Percentiles rank a stretch among this genome's conserved stretches.
phyloP scores from a whole-genome alignment of 2,113 vertebrate genomes.

The Lepidothrix coronata region DNA sequence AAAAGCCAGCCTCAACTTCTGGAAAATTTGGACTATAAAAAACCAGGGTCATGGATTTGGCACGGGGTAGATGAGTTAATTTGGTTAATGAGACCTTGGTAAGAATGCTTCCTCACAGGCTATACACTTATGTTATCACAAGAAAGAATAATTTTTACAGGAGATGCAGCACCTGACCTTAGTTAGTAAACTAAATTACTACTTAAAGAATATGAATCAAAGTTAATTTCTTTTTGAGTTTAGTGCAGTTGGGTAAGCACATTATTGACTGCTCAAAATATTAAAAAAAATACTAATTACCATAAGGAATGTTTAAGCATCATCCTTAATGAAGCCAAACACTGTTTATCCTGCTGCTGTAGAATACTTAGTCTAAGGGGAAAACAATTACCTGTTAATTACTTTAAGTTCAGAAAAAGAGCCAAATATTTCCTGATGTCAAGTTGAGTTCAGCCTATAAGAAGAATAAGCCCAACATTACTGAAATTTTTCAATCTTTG shows the following conservation, averaged over 20 bases:
- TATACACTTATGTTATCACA: neutral
- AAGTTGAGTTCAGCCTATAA: neutral
- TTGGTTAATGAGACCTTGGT: neutral
- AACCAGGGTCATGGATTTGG: neutral
- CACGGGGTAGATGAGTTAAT: neutral
- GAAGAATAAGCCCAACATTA: neutral
- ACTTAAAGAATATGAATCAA: neutral
- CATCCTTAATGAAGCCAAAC: neutral
- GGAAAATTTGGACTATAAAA: neutral
- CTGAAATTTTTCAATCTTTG: neutral
- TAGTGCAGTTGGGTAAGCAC: neutral
- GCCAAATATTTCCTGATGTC: neutral
- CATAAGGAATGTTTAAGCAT: neutral
- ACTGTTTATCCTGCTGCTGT: neutral
- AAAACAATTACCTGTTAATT: neutral
- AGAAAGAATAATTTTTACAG: neutral
- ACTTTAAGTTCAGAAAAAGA: neutral
- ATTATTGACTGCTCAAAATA: neutral
- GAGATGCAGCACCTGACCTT: neutral
- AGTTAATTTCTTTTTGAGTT: neutral
- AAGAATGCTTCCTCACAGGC: neutral
- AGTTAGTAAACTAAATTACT: neutral
- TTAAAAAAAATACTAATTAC: neutral
- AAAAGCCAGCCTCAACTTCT: neutral
- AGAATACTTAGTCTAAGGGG: neutral